These are phyloP conservation scores for Orthosia cruda DNA, from an alignment of 2,888 invertebrate species.

Conservation along the genomic window DNA sequence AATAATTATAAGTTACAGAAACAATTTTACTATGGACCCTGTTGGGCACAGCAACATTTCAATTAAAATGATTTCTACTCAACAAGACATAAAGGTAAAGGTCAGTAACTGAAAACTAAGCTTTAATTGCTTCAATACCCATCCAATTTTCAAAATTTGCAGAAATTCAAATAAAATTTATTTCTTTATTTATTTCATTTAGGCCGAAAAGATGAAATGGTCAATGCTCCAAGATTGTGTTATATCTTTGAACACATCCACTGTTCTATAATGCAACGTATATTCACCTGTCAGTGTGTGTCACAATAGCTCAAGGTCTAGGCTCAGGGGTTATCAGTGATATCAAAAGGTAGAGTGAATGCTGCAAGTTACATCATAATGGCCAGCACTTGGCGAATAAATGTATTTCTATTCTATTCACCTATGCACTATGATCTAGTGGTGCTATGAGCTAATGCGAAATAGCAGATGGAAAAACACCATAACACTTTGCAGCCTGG, in stretches of 20 bases:
- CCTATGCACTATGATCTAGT: not conserved
- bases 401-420: too few relatives aligned
- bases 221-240: not conserved
- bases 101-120: too few relatives aligned
- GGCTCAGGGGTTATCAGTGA: not conserved
- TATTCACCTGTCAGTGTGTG: slow-evolving; percentile 17
- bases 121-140: not conserved
- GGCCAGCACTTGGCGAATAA: not conserved
- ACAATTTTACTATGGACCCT: too few relatives aligned
- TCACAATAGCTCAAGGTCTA: not conserved
- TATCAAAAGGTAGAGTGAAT: not conserved
- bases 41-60: too few relatives aligned
- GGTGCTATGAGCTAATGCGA: not conserved
- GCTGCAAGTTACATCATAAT: not conserved
- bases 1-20: too few relatives aligned
- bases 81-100: not conserved
- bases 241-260: not conserved
- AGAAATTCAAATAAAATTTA: not conserved
- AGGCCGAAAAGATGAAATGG: not conserved
- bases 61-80: not conserved
- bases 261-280: not conserved
- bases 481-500: too few relatives aligned
- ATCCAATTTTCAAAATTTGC: not conserved
- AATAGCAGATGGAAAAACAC: too few relatives aligned
- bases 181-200: not conserved